Evolutionary conservation across 2,888 invertebrate species (phyloP).

Genomic region (Hedya salicella): DNA sequence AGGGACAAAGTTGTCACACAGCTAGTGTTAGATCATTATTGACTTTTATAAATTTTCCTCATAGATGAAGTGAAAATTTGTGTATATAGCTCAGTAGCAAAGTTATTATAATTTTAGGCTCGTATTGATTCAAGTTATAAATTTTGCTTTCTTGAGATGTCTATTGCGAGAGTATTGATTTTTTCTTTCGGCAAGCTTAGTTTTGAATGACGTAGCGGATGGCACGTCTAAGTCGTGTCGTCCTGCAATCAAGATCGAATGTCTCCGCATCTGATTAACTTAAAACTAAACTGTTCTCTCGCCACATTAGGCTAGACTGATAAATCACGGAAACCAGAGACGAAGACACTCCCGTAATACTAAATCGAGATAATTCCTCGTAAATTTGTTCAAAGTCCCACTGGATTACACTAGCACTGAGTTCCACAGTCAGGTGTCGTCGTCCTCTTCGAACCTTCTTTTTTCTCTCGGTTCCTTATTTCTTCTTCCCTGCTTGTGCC

Average conservation of each 20-base stretch:
- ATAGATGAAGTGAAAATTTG: no score
- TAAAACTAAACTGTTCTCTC: constrained; percentile 42
- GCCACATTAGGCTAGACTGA: constrained; percentile 20
- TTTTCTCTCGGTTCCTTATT: constrained; percentile 48
- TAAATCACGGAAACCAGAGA: constrained; percentile 27
- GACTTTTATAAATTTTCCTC: no score
- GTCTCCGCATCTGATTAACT: constrained; percentile 48
- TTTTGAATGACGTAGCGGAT: constrained; percentile 21
- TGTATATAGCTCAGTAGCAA: no score
- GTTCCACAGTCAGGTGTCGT: constrained; percentile 70
- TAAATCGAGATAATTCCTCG: constrained; percentile 61
- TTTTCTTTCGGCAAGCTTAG: constrained; percentile 32
- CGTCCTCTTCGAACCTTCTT: constrained; percentile 66
- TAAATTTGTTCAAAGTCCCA: constrained; percentile 72
- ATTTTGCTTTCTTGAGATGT: no score
- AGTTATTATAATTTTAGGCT: no score
- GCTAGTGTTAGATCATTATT: no score
- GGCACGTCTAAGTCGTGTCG: constrained; percentile 16
- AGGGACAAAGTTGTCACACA: no score
- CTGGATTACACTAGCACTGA: constrained; percentile 63
- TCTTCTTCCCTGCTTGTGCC: constrained; percentile 71
- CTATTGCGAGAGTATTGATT: background rate
- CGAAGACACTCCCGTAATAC: constrained; percentile 53
- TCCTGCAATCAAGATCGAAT: constrained; percentile 41
- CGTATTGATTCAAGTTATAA: no score